Evolutionary conservation across 37 sponge, comb jelly and placozoan species (phyloP).

Genomic region (Beroe ovata): DNA sequence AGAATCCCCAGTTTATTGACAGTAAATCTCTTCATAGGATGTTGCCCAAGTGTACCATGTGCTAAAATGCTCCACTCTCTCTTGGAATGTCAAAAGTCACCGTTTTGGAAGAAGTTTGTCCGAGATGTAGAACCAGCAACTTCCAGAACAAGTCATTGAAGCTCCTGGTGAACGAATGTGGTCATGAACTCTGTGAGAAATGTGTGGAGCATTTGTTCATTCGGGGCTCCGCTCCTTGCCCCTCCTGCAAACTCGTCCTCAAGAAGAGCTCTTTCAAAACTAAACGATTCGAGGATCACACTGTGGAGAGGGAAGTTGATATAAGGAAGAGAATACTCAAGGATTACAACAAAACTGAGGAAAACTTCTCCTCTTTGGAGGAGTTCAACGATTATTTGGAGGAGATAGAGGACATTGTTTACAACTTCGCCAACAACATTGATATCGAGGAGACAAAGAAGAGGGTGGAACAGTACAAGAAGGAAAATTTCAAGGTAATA

Average conservation of each 20-base stretch:
- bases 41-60: background rate
- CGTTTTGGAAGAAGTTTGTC: slow-evolving; percentile 84
- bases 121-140: slow-evolving; percentile 87
- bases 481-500: slow-evolving; percentile 82
- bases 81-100: slow-evolving; percentile 9
- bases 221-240: slow-evolving; percentile 90
- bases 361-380: slow-evolving; percentile 75
- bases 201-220: slow-evolving; percentile 90
- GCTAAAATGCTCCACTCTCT: background rate
- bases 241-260: slow-evolving; percentile 81
- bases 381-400: slow-evolving; percentile 97
- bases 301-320: slow-evolving; percentile 91
- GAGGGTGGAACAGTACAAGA: slow-evolving; percentile 78
- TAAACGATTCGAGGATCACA: slow-evolving; percentile 88
- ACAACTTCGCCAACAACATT: slow-evolving; percentile 78
- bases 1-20: too few relatives aligned
- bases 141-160: slow-evolving; percentile 89
- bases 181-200: slow-evolving; percentile 90
- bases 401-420: slow-evolving; percentile 91
- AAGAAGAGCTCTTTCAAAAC: slow-evolving; percentile 77
- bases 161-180: slow-evolving; percentile 93
- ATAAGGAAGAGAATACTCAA: slow-evolving; percentile 90
- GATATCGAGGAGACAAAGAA: slow-evolving; percentile 79
- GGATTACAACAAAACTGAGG: slow-evolving; percentile 88
- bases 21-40: too few relatives aligned